Evolutionary conservation across 2,797 vertebrate genomes (phyloP).

Genomic region (Gallinago stenura): DNA sequence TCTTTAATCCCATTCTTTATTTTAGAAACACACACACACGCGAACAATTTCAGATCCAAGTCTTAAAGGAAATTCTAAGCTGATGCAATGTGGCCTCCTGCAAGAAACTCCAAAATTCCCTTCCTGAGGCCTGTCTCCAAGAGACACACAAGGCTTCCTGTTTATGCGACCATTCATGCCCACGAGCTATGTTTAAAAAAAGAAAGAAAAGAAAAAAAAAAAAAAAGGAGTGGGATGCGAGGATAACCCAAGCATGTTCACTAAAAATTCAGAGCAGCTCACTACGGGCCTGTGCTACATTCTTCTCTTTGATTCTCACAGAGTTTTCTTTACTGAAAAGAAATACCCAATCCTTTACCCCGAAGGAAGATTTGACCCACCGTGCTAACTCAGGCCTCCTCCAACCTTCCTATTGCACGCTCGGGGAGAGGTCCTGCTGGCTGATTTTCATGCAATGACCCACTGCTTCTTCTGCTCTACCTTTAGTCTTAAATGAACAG

Average conservation of each 20-base stretch:
- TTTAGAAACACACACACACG: constrained; percentile 20
- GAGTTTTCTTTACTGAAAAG: neutral
- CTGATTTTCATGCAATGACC: accelerated
- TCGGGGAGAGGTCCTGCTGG: neutral
- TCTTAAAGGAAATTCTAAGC: constrained; percentile 9
- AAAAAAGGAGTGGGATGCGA: neutral
- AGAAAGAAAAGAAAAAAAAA: neutral
- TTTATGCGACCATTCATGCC: neutral
- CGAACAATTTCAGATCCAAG: neutral
- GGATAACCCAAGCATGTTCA: neutral
- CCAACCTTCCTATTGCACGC: neutral
- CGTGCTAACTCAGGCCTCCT: neutral
- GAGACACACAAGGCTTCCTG: constrained; percentile 41
- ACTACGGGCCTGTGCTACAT: neutral
- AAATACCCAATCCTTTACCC: neutral
- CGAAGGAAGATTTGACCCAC: neutral
- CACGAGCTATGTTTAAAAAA: neutral
- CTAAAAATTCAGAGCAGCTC: neutral
- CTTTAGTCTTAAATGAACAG: neutral
- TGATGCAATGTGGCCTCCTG: neutral
- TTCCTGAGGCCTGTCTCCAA: constrained; percentile 25
- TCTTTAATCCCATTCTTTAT: constrained; percentile 33
- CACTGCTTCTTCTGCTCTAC: neutral
- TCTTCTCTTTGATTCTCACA: neutral
- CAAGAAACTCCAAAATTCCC: constrained; percentile 24